Percentiles rank a stretch among this genome's conserved stretches.
Conservation (phyloP, 2,113 vertebrate genomes). For the Silurus glanis region DNA sequence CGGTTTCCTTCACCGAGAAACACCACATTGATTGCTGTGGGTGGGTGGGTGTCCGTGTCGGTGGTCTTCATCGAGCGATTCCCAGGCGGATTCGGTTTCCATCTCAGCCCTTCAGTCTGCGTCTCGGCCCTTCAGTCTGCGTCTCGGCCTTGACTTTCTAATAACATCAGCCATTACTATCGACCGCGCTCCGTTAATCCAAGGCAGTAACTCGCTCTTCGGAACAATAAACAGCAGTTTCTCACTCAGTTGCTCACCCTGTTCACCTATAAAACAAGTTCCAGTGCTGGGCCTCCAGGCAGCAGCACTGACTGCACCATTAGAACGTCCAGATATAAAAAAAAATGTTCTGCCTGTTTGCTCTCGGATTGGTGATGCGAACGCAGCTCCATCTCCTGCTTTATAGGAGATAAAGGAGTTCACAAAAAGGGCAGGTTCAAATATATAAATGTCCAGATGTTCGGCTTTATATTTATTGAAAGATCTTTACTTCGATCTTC, state of each 20-base stretch:
- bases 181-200: not conserved
- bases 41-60: constrained; percentile 20
- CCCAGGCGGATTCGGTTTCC: constrained; percentile 45
- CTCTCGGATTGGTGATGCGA: not conserved
- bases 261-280: not conserved
- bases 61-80: constrained; percentile 37
- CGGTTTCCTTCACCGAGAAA: no score
- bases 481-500: no score
- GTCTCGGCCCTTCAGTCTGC: not conserved
- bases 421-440: not conserved
- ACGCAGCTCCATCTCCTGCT: not conserved
- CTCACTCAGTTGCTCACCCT: not conserved
- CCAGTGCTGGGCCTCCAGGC: not conserved
- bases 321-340: not conserved
- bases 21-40: no score
- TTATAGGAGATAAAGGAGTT: not conserved
- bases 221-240: not conserved
- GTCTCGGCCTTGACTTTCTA: not conserved
- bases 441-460: no score
- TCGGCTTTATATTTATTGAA: no score
- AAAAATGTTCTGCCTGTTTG: not conserved
- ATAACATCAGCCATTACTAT: not conserved
- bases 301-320: not conserved
- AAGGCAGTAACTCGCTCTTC: not conserved
- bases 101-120: not conserved